Base-by-base conservation (phyloP, 2,888 invertebrate species). In the Drosophila mettleri region DNA sequence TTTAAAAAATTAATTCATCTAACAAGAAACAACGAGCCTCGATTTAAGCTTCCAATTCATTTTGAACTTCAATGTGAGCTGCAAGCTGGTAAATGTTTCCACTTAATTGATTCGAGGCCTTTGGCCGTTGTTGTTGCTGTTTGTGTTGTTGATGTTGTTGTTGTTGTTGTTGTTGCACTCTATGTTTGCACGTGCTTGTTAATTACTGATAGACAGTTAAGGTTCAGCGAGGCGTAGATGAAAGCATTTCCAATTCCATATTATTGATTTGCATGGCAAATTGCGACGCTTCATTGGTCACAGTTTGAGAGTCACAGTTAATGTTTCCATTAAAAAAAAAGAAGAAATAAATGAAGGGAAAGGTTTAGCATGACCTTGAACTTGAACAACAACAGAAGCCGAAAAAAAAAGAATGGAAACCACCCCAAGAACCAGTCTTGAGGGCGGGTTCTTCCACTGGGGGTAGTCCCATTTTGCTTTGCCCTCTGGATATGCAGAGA, bases 151-250 rank as follows among this genome's bases (percentile, higher is more conserved):
- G 45, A 3, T 18, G 46, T 24, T 18, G 24, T 39, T 78, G 43
- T 45, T 58, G 57, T 59, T 36, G 45, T 24, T 68, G 45, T 45
- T 78, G 55, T 67, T 67, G 75, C 39, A 53, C 24, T 57, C 48
- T 65, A 58, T 71, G 58, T 81, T 65, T 65, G 80, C 81, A 88
- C 86, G 68, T 79, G 72, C 48, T 58, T 80, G 88, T 72, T 82
- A 82, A 86, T 82, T 86, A 67, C 41, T 67, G 48, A 34, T 48
- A 39, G 18, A 59, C 33, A 59, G 20, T 45, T 34, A 16, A 20
- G 27, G 36, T 4, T 45, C 51, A 49, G 24, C 38, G 51, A 33
- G 49, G 43, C 65, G 59, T 43, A 83, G 61, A 48, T 63, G 51
- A 61, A 51, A 52, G 61, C 62, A 59, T 68, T 66, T 67, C 31